Base-by-base conservation (phyloP, 2,797 vertebrate genomes). In the Helarctos malayanus region DNA sequence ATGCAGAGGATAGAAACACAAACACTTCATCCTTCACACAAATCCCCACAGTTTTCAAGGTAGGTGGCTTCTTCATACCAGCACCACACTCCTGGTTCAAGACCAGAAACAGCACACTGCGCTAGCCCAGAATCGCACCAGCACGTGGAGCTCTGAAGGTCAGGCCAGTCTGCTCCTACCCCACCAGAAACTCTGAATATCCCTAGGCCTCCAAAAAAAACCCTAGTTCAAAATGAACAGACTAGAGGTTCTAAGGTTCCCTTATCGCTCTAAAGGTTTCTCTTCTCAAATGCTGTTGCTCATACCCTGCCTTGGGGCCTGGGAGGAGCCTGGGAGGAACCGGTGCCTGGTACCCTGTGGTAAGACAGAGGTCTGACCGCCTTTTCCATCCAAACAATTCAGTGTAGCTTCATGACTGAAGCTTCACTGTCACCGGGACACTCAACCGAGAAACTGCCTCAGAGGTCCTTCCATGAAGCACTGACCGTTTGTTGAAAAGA, bases 71-170 rank as follows among this genome's bases (percentile, higher is more conserved):
- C 18, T 57, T 11, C n/a, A 1, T 2, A 1, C 7, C 2, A 11
- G 38, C 73, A 2, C 32, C 0, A 1, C 18, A 1, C 3, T 35
- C 61, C 75, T 0, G 0, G 11, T 6, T 27, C 25, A 1, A 56
- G 68, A 11, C 41, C 1, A 1, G 38, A 35, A 11, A 16, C 25
- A 8, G 45, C 59, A 27, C 4, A 5, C 16, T 0, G 12, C 8
- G 4, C 15, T 0, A 16, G 25, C 10, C 38, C 6, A 1, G 4
- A 3, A 27, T 69, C 19, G 1, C 14, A 2, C 29, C 32, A 1
- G 1, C 14, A n/a, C 0, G 32, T 29, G 7, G 61, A 14, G 29
- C 61, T 16, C 61, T 32, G 61, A 3, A 63, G 61, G 27, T 29
- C 61, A 3, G 29, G 61, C 14, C 15, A 6, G 14, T n/a, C 61